phyloP scores from a whole-genome alignment of 2,888 invertebrate genomes.

The Dermolepida albohirtum region DNA sequence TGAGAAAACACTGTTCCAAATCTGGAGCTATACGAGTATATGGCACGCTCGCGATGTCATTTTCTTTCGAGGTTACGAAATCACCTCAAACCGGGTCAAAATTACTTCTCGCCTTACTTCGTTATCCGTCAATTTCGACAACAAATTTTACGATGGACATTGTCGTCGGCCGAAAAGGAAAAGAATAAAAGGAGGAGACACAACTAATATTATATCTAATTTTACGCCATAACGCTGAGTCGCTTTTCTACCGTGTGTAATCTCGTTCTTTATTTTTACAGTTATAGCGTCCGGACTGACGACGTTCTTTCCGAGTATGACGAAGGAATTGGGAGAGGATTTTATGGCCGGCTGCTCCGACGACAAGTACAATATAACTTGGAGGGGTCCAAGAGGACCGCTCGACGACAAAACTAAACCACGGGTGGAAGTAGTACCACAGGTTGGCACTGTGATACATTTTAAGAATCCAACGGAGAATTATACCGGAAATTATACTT shows the following conservation, averaged over 20 bases:
- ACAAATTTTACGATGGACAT: constrained; percentile 4
- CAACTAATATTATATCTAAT: constrained; percentile 20
- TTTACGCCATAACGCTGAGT: background rate
- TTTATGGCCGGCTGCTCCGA: constrained; percentile 54
- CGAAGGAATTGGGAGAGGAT: constrained; percentile 49
- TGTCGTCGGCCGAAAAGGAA: background rate
- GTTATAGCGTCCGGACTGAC: constrained; percentile 34
- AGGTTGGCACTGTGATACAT: constrained; percentile 53
- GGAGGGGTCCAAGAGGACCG: constrained; percentile 54
- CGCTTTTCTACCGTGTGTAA: background rate
- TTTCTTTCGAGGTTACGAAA: too few relatives aligned
- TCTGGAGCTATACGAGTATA: too few relatives aligned
- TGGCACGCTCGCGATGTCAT: too few relatives aligned
- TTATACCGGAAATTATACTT: constrained; percentile 71
- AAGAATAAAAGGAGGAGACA: background rate
- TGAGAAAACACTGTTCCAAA: too few relatives aligned
- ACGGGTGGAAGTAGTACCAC: constrained; percentile 52
- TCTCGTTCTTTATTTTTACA: constrained; percentile 32
- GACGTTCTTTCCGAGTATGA: constrained; percentile 45
- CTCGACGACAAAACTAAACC: constrained; percentile 54
- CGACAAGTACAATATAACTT: constrained; percentile 49
- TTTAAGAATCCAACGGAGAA: constrained; percentile 68
- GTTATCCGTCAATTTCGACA: constrained; percentile 9
- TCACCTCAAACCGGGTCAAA: constrained; percentile 1
- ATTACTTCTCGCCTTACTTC: constrained; percentile 2